Percentiles rank a stretch among this genome's conserved stretches.
Evolutionary conservation across 2,888 invertebrate species (phyloP).

Genomic region (Dromius quadrimaculatus): DNA sequence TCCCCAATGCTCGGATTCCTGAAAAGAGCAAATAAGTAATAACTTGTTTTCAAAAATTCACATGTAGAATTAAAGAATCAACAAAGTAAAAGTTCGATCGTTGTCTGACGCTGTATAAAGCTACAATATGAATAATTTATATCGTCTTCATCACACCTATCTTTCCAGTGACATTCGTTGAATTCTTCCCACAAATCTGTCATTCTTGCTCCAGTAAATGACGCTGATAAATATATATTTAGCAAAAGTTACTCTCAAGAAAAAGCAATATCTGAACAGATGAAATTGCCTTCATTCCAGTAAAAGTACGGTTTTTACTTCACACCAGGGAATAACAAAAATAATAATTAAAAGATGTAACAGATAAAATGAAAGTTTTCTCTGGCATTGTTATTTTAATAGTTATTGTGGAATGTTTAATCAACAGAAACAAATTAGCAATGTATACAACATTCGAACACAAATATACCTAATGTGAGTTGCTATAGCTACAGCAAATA

Average conservation of each 20-base stretch:
- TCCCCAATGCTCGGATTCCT: not conserved
- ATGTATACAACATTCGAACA: no score
- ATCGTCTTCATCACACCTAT: conserved; percentile 12
- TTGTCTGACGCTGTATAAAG: no score
- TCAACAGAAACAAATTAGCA: no score
- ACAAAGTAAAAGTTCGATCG: no score
- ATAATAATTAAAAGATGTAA: no score
- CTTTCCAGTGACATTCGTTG: conserved; percentile 18
- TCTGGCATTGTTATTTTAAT: no score
- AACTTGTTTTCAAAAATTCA: conserved; percentile 5
- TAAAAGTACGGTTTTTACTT: no score
- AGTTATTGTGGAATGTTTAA: no score
- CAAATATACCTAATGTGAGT: no score
- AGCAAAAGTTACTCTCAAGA: conserved; percentile 21
- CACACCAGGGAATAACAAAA: no score
- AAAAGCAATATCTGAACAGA: conserved; percentile 14
- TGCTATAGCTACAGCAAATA: no score
- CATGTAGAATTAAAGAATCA: not conserved
- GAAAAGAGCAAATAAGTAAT: not conserved
- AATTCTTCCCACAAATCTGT: conserved; percentile 17
- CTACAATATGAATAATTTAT: conserved; percentile 27
- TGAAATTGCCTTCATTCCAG: conserved; percentile 5
- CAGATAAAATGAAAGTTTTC: no score
- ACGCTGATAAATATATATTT: conserved; percentile 29
- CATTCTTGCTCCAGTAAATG: conserved; percentile 30